Conservation (phyloP, 1,140 invertebrate genomes). For the Reticulitermes speratus region DNA sequence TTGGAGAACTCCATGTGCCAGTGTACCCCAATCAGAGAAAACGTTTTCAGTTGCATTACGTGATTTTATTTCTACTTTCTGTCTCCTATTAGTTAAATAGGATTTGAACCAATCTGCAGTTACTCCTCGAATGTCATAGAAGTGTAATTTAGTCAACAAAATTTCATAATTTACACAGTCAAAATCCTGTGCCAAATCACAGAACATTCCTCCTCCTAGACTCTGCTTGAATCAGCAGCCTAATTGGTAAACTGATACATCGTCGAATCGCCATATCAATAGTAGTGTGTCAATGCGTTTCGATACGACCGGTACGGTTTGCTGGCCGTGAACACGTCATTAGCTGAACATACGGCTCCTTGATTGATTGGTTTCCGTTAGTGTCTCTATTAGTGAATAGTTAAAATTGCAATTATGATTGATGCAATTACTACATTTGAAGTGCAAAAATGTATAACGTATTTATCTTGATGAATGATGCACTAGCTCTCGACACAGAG, state of each 20-base stretch:
- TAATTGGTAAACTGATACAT: background rate
- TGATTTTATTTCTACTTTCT: no score
- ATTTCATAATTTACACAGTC: no score
- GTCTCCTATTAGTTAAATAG: no score
- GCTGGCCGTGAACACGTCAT: background rate
- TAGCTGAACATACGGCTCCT: background rate
- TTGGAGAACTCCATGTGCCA: no score
- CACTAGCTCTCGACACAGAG: background rate
- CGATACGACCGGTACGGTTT: no score
- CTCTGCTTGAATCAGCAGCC: background rate
- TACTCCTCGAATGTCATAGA: no score
- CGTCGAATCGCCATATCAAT: background rate
- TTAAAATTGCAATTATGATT: background rate
- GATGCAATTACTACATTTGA: background rate
- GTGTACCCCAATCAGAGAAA: no score
- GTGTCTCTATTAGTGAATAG: background rate
- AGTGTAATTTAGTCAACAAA: no score
- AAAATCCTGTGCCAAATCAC: no score
- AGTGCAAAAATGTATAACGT: background rate
- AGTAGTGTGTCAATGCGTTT: background rate
- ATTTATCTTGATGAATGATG: background rate
- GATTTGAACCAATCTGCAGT: no score
- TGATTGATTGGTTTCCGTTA: background rate
- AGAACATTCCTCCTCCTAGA: no score
- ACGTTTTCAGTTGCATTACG: no score